A percentile compares a stretch with the other conserved stretches of the same genome.
Evolutionary conservation across 2,888 invertebrate genomes (phyloP).

Genomic region (Scaeva pyrastri): DNA sequence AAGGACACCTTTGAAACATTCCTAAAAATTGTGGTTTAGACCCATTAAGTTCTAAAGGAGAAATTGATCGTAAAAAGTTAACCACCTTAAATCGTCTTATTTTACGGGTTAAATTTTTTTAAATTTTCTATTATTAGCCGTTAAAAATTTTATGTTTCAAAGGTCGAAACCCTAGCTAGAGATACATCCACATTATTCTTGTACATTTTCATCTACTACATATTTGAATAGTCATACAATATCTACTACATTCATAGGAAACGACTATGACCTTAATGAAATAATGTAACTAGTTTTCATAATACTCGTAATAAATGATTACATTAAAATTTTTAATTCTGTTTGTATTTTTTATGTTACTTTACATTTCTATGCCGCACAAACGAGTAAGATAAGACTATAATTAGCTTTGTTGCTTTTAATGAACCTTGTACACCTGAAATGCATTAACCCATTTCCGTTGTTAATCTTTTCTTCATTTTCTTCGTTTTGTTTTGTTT

Average conservation of each 20-base stretch:
- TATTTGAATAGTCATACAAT: too few relatives aligned
- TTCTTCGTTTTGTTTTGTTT: background rate
- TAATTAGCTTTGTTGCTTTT: slow-evolving; percentile 26
- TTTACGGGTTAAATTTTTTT: too few relatives aligned
- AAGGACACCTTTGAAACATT: too few relatives aligned
- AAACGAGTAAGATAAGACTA: background rate
- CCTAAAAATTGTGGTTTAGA: too few relatives aligned
- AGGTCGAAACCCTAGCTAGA: background rate
- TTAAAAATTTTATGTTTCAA: background rate
- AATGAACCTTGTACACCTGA: slow-evolving; percentile 59
- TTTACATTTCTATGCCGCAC: background rate
- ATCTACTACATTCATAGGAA: background rate
- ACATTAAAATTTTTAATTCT: slow-evolving; percentile 4
- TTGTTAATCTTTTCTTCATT: slow-evolving; percentile 13
- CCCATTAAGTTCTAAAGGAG: too few relatives aligned
- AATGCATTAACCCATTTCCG: slow-evolving; percentile 70
- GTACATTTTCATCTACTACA: too few relatives aligned
- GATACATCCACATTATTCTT: background rate
- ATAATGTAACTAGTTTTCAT: slow-evolving; percentile 22
- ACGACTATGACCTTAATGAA: slow-evolving; percentile 6
- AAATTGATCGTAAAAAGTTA: too few relatives aligned
- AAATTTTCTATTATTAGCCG: too few relatives aligned
- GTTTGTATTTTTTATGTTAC: background rate
- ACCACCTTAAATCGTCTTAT: too few relatives aligned
- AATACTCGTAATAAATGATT: slow-evolving; percentile 21